These are phyloP conservation scores for Augiades crinisus DNA, from an alignment of 2,888 invertebrate species.

Conservation along the genomic window DNA sequence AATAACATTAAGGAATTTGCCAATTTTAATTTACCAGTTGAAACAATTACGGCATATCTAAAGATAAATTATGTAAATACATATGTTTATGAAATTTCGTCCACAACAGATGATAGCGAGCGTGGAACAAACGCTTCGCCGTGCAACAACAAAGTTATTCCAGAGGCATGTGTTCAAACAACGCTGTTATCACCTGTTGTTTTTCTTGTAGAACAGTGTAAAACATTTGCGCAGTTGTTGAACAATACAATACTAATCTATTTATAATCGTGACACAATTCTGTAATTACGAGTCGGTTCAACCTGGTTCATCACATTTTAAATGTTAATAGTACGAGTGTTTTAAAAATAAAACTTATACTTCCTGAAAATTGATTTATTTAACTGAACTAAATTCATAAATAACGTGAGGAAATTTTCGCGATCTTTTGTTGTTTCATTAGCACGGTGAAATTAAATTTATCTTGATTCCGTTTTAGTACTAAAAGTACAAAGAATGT, in stretches of 20 bases:
- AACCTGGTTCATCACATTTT: constrained; percentile 8
- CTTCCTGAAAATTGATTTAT: no score
- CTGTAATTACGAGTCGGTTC: constrained; percentile 7
- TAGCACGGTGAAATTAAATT: no score
- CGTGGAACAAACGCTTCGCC: constrained; percentile 37
- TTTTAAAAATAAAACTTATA: constrained; percentile 1
- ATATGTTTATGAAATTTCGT: background rate
- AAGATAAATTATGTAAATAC: constrained; percentile 7
- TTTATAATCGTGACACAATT: constrained; percentile 46
- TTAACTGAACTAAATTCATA: no score
- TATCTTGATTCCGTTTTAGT: no score
- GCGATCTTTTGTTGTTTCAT: no score
- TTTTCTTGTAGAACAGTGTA: background rate
- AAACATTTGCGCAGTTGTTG: constrained; percentile 50
- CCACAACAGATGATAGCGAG: constrained; percentile 37
- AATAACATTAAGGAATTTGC: background rate
- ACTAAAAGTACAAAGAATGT: no score
- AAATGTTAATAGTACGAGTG: background rate
- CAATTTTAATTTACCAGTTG: constrained; percentile 1
- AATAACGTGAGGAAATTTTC: no score
- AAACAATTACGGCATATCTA: constrained; percentile 8
- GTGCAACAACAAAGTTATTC: constrained; percentile 36
- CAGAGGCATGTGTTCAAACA: constrained; percentile 48
- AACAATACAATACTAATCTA: constrained; percentile 43
- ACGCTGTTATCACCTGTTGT: constrained; percentile 29